Conservation (phyloP, 1,140 invertebrate species). For the Drosophila subobscura region DNA sequence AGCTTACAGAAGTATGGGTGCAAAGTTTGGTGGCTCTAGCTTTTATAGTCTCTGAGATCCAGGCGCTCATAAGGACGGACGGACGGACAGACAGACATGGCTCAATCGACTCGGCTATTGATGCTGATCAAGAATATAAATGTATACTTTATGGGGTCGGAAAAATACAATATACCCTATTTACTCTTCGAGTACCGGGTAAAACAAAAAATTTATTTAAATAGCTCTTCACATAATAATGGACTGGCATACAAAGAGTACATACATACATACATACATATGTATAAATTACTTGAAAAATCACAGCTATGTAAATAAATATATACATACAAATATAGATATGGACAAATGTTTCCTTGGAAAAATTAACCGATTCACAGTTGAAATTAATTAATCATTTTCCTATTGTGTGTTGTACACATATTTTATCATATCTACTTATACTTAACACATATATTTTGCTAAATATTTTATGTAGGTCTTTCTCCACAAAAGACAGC, state of each 20-base stretch:
- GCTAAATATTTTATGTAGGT: slow-evolving; percentile 31
- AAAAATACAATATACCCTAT: too few species aligned
- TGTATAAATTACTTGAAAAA: slow-evolving; percentile 43
- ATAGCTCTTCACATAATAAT: slow-evolving; percentile 28
- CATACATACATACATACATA: background rate
- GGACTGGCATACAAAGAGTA: too few species aligned
- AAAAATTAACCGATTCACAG: slow-evolving; percentile 23
- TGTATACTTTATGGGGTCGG: too few species aligned
- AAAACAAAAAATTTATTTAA: slow-evolving; percentile 22
- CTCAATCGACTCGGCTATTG: too few species aligned
- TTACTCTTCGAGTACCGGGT: too few species aligned
- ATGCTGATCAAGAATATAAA: too few species aligned
- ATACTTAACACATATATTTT: slow-evolving; percentile 28
- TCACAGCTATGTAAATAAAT: slow-evolving; percentile 51
- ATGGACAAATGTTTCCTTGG: slow-evolving; percentile 19
- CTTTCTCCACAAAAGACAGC: background rate
- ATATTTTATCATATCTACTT: slow-evolving; percentile 6
- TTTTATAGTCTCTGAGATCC: too few species aligned
- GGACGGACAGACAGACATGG: too few species aligned
- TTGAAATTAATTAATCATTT: slow-evolving; percentile 25
- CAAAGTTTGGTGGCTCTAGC: too few species aligned
- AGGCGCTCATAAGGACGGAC: too few species aligned
- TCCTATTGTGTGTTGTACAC: slow-evolving; percentile 10
- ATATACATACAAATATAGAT: slow-evolving; percentile 4
- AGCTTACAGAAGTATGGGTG: too few species aligned